A percentile compares a stretch with the other conserved stretches of the same genome.
These are phyloP conservation scores for Himalopsyche anomala DNA, from an alignment of 2,888 invertebrate genomes.

Conservation along the genomic window DNA sequence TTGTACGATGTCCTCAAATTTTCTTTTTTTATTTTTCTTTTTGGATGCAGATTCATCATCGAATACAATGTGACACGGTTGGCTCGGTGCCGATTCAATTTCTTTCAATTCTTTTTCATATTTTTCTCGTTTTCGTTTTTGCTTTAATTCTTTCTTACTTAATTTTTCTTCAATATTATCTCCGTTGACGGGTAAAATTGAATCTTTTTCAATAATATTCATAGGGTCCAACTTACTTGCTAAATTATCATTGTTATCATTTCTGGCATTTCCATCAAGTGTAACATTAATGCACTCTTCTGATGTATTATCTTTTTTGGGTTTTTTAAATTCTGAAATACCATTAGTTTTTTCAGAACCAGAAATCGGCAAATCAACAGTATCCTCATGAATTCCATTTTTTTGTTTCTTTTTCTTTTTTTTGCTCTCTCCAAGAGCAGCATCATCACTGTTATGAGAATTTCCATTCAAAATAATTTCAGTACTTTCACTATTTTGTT, in stretches of 20 bases:
- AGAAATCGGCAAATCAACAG: neutral
- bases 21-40: constrained; percentile 67
- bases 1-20: constrained; percentile 55
- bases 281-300: constrained; percentile 17
- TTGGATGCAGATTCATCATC: constrained; percentile 69
- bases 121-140: constrained; percentile 74
- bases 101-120: constrained; percentile 73
- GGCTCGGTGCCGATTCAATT: constrained; percentile 69
- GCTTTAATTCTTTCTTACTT: constrained; percentile 72
- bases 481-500: neutral
- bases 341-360: neutral
- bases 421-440: neutral
- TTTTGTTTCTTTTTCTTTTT: neutral
- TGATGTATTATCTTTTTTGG: constrained; percentile 38
- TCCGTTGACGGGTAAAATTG: constrained; percentile 4
- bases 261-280: constrained; percentile 64
- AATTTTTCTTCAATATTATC: constrained; percentile 54
- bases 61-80: constrained; percentile 69
- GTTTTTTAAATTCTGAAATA: constrained; percentile 45
- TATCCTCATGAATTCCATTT: neutral
- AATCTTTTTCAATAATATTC: neutral
- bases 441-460: neutral
- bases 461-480: neutral
- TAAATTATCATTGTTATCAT: neutral
- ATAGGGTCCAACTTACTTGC: neutral